Conservation (phyloP, 2,888 invertebrate species). For the Andrena bucephala region DNA sequence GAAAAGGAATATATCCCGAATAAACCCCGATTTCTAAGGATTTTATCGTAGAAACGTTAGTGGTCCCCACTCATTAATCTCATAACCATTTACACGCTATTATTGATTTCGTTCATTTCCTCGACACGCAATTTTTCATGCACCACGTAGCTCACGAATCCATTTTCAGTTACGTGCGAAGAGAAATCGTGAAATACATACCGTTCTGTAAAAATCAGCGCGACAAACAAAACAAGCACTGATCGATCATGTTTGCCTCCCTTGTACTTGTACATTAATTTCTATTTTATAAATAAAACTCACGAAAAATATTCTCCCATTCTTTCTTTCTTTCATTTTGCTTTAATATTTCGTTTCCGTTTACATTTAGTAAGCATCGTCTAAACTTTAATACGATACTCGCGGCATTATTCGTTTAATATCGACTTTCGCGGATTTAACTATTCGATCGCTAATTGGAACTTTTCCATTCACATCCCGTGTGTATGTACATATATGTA, state of each 20-base stretch:
- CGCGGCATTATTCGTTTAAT: not conserved
- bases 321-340: conserved; percentile 27
- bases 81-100: conserved; percentile 38
- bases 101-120: conserved; percentile 29
- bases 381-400: not conserved
- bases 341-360: not conserved
- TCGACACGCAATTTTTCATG: conserved; percentile 15
- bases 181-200: conserved; percentile 29
- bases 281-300: conserved; percentile 80
- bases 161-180: conserved; percentile 35
- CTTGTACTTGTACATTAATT: conserved; percentile 80
- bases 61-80: conserved; percentile 41
- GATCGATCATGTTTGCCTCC: conserved; percentile 62
- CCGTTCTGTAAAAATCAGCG: conserved; percentile 36
- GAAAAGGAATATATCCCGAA: conserved; percentile 37
- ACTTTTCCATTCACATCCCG: not conserved
- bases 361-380: not conserved
- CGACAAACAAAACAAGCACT: conserved; percentile 25
- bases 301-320: conserved; percentile 49
- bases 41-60: conserved; percentile 47
- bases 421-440: not conserved
- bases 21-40: conserved; percentile 61
- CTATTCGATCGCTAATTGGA: not conserved
- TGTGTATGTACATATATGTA: conserved; percentile 18
- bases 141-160: conserved; percentile 32